A percentile compares a stretch with the other conserved stretches of the same genome.
phyloP scores from a whole-genome alignment of 1,140 invertebrate species.

The Meloidogyne chitwoodi region DNA sequence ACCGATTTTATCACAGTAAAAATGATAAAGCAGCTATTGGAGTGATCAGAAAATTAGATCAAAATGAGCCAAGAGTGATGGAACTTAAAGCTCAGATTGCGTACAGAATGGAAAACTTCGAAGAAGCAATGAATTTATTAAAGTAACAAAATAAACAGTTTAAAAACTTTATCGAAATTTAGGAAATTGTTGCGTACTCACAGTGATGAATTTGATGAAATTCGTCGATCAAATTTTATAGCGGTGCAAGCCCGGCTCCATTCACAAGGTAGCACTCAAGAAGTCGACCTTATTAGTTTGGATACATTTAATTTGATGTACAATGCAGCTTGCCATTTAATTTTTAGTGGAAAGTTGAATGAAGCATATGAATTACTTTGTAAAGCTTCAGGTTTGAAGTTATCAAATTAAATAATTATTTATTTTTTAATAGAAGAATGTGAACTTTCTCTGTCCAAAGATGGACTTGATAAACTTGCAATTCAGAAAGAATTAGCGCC shows the following conservation, averaged over 20 bases:
- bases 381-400: conserved; percentile 16
- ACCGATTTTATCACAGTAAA: conserved; percentile 38
- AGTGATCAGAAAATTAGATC: conserved; percentile 26
- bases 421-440: conserved; percentile 32
- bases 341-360: conserved; percentile 21
- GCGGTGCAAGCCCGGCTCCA: conserved; percentile 35
- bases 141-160: conserved; percentile 19
- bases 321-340: conserved; percentile 38
- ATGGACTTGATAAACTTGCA: conserved; percentile 27
- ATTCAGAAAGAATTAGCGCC: conserved; percentile 44
- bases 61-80: conserved; percentile 15
- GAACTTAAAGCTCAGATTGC: conserved; percentile 42
- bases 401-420: background rate
- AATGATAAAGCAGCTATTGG: conserved; percentile 42
- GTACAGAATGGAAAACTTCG: conserved; percentile 39
- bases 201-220: conserved; percentile 43
- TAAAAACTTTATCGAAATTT: conserved; percentile 11
- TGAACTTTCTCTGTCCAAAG: conserved; percentile 20
- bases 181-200: conserved; percentile 36
- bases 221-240: conserved; percentile 45
- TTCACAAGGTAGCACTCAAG: conserved; percentile 11
- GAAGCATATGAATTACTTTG: conserved; percentile 36
- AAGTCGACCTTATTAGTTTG: conserved; percentile 14
- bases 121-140: conserved; percentile 41
- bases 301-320: conserved; percentile 43